These are phyloP conservation scores for Cyclophora punctaria DNA, from an alignment of 2,888 invertebrate genomes.

Conservation along the genomic window DNA sequence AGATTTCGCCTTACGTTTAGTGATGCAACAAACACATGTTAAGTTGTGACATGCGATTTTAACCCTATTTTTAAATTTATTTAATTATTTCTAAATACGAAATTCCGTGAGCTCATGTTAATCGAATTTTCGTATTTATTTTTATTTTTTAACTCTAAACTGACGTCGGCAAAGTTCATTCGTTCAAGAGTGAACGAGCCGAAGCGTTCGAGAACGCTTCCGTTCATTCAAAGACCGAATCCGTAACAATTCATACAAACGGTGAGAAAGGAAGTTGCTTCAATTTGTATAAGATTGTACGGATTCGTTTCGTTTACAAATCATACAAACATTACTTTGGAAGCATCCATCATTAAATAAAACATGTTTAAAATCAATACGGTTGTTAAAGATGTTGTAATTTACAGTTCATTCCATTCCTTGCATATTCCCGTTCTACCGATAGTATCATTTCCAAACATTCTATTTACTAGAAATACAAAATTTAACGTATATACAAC, in stretches of 20 bases:
- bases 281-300: slow-evolving; percentile 59
- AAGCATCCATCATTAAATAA: slow-evolving; percentile 26
- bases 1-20: slow-evolving; percentile 33
- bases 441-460: slow-evolving; percentile 60
- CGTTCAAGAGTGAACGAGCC: slow-evolving; percentile 13
- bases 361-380: slow-evolving; percentile 30
- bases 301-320: slow-evolving; percentile 44
- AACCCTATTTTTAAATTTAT: slow-evolving; percentile 56
- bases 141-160: slow-evolving; percentile 33
- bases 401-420: slow-evolving; percentile 42
- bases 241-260: slow-evolving; percentile 64
- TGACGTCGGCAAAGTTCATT: slow-evolving; percentile 46
- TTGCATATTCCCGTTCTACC: slow-evolving; percentile 51
- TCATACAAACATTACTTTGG: slow-evolving; percentile 20
- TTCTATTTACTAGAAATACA: slow-evolving; percentile 73
- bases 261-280: slow-evolving; percentile 70
- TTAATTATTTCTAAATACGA: slow-evolving; percentile 47
- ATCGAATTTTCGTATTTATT: slow-evolving; percentile 58
- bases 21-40: slow-evolving; percentile 66
- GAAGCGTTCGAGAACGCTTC: slow-evolving; percentile 17
- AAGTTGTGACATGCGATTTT: slow-evolving; percentile 71
- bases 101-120: slow-evolving; percentile 62
- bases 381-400: slow-evolving; percentile 47
- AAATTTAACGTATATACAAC: slow-evolving; percentile 76
- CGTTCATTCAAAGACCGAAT: slow-evolving; percentile 45